These are phyloP conservation scores for Eulithis prunata DNA, from an alignment of 2,888 invertebrate genomes.

Conservation along the genomic window DNA sequence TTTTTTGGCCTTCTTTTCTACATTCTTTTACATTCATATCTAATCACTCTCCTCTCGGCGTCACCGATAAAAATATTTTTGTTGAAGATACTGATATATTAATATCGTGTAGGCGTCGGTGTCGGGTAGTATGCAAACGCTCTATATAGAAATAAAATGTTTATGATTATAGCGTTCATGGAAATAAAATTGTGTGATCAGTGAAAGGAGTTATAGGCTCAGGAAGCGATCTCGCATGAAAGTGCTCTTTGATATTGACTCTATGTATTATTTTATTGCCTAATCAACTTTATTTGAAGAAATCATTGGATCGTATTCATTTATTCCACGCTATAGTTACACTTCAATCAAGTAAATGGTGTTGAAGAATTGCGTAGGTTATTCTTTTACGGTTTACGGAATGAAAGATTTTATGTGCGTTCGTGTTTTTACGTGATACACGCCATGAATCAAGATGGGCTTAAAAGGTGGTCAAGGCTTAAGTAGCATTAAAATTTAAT, in stretches of 20 bases:
- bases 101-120: too few species aligned
- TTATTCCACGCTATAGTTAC: slow-evolving; percentile 40
- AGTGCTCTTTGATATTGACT: slow-evolving; percentile 55
- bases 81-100: too few species aligned
- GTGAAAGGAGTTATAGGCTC: slow-evolving; percentile 64
- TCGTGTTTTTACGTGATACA: slow-evolving; percentile 43
- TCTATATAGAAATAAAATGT: slow-evolving; percentile 74
- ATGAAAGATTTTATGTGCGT: slow-evolving; percentile 45
- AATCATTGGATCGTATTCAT: slow-evolving; percentile 46
- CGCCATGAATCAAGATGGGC: slow-evolving; percentile 16
- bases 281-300: slow-evolving; percentile 52
- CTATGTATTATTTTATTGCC: slow-evolving; percentile 55
- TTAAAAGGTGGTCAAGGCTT: slow-evolving; percentile 5
- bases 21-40: too few species aligned
- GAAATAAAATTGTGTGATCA: slow-evolving; percentile 77
- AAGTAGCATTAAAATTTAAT: neutral
- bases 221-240: slow-evolving; percentile 55
- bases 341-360: slow-evolving; percentile 40
- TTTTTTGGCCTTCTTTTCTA: too few species aligned
- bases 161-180: slow-evolving; percentile 79
- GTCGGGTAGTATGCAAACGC: too few species aligned
- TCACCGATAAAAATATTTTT: too few species aligned
- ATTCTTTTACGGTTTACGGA: slow-evolving; percentile 35
- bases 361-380: slow-evolving; percentile 32
- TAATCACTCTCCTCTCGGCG: too few species aligned